Base-by-base conservation (phyloP, 2,888 invertebrate genomes). In the Cataglyphis rosenhaueri region DNA sequence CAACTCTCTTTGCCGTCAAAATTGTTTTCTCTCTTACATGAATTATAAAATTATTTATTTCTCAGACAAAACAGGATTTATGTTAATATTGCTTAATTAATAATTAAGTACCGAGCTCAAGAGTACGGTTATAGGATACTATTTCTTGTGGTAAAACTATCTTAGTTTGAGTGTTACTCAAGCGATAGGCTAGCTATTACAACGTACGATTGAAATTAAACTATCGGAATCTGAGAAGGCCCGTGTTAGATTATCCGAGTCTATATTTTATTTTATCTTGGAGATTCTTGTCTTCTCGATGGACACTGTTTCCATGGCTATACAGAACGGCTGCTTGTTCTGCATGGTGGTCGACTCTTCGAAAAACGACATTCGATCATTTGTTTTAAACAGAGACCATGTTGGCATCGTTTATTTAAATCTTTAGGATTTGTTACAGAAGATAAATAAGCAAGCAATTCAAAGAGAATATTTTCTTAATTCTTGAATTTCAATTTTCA, bases 201-300 rank as follows among this genome's bases (percentile, higher is more conserved):
- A 35, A 61, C 81, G 74, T 84, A 76, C 75, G 70, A 52, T 64
- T 57, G 84, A 88, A 88, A 89, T 89, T 88, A 86, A 88, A 89
- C 83, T 83, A 81, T 85, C 88, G 85, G 85, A 86, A 86, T 84
- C 84, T 55, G 88, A 88, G 86, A 85, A 86, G 88, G 75, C 64
- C 38, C 79, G 68, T 82, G 84, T 86, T 86, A 85, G 84, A 84
- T 85, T 86, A 89, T 89, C 84, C 85, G 82, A 52, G 64, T 61
- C 32, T 68, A 76, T 86, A 85, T 90, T 89, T 89, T 87, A 91
- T 90, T 89, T 91, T 91, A 91, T 91, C 91, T 87, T 29, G 44
- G 83, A 86, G 89, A 90, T 90, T 88, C 82, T 88, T 83, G 85
- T 82, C 62, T 74, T 74, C 62, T 29, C 85, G 71, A 32, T 76